Evolutionary conservation across 2,113 vertebrate species (phyloP).

Genomic region (Pelvicachromis taeniatus): DNA sequence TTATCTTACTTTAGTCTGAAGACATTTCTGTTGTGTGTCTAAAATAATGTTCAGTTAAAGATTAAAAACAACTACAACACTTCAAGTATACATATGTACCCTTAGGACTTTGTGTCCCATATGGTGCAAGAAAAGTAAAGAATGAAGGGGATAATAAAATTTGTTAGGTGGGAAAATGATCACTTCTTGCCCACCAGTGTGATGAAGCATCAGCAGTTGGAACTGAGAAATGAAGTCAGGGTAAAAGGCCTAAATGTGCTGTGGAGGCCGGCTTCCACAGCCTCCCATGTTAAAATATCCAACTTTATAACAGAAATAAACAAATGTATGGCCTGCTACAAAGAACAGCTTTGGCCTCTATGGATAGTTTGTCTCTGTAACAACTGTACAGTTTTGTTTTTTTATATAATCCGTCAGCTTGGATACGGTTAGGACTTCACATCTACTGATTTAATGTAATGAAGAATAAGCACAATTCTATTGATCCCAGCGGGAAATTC

Average conservation of each 20-base stretch:
- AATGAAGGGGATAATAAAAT: background rate
- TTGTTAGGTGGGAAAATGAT: background rate
- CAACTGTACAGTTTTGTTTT: accelerated
- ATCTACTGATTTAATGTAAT: background rate
- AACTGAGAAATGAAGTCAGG: background rate
- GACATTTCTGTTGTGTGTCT: background rate
- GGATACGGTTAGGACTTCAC: background rate
- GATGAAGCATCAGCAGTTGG: accelerated
- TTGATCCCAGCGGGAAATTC: background rate
- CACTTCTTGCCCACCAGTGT: background rate
- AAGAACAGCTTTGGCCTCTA: accelerated
- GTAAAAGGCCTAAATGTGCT: background rate
- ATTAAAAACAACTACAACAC: background rate
- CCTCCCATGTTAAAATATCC: background rate
- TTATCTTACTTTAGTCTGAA: background rate
- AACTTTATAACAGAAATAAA: background rate
- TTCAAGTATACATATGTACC: background rate
- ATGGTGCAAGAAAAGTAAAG: too few relatives aligned
- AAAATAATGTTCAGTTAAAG: background rate
- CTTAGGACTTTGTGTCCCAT: too few relatives aligned
- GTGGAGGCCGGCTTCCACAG: background rate
- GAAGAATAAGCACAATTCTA: background rate
- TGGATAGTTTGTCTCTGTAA: background rate
- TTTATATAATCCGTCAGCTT: background rate
- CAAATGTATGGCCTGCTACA: background rate